A percentile compares a stretch with the other conserved stretches of the same genome.
Evolutionary conservation across 2,888 invertebrate species (phyloP).

Genomic region (Hoplodrina blanda): DNA sequence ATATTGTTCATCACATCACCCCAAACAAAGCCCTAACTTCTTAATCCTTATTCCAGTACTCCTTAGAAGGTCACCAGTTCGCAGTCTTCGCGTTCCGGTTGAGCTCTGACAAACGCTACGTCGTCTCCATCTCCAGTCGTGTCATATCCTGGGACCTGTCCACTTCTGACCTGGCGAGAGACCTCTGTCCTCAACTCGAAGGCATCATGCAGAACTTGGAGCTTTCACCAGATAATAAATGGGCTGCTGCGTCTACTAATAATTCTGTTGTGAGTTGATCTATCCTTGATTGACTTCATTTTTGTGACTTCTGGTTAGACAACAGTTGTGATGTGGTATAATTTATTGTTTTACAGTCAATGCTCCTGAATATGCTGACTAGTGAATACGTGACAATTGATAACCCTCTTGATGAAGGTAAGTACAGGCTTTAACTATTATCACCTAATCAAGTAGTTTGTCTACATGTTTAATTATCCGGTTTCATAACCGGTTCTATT

Average conservation of each 20-base stretch:
- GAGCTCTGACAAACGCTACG: constrained; percentile 97
- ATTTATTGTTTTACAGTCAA: constrained; percentile 90
- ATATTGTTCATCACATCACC: not conserved
- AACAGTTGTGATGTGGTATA: not conserved
- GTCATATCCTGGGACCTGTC: constrained; percentile 99
- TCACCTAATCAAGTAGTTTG: too few relatives aligned
- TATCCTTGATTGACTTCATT: too few relatives aligned
- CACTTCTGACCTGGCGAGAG: constrained; percentile 98
- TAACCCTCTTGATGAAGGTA: constrained; percentile 94
- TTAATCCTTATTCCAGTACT: constrained; percentile 92
- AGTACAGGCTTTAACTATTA: not conserved
- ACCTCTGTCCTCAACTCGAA: constrained; percentile 97
- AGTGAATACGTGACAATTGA: constrained; percentile 97
- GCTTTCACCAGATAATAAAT: constrained; percentile 98
- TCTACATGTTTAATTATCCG: too few relatives aligned
- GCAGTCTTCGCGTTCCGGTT: constrained; percentile 98
- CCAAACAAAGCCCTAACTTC: not conserved
- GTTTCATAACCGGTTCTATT: too few relatives aligned
- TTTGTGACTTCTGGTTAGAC: too few relatives aligned
- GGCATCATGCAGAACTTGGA: constrained; percentile 99
- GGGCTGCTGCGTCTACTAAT: constrained; percentile 98
- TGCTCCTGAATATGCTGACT: constrained; percentile 97
- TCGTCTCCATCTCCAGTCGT: constrained; percentile 98
- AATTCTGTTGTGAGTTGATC: constrained; percentile 96
- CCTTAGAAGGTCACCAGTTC: constrained; percentile 99